phyloP scores from a whole-genome alignment of 2,797 vertebrate genomes.

The Pipistrellus kuhlii region DNA sequence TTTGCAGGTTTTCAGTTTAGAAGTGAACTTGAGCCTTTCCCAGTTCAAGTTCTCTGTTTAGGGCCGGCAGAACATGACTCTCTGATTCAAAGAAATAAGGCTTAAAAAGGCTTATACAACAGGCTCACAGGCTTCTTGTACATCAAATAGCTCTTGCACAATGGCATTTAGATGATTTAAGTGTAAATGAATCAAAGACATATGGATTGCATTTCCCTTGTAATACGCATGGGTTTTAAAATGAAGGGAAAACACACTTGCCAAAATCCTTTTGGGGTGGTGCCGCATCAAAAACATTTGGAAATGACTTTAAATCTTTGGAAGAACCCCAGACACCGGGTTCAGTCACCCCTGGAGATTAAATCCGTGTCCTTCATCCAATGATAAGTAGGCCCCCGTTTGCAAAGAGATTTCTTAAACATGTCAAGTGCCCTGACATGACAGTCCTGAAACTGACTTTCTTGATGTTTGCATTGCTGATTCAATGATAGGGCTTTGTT shows the following conservation, averaged over 20 bases:
- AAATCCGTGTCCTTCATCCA: conserved; percentile 80
- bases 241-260: conserved; percentile 84
- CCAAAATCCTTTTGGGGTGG: conserved; percentile 84
- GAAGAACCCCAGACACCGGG: conserved; percentile 81
- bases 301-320: conserved; percentile 84
- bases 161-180: conserved; percentile 86
- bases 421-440: conserved; percentile 55
- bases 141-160: conserved; percentile 86
- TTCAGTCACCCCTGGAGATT: conserved; percentile 81
- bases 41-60: conserved; percentile 85
- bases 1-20: conserved; percentile 84
- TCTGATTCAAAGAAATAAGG: conserved; percentile 85
- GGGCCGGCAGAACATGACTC: conserved; percentile 85
- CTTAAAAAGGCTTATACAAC: conserved; percentile 85
- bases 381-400: conserved; percentile 63
- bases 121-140: conserved; percentile 84
- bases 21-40: conserved; percentile 85
- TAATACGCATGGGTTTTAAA: conserved; percentile 85
- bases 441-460: conserved; percentile 61
- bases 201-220: conserved; percentile 85
- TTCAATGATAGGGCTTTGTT: conserved; percentile 68
- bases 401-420: conserved; percentile 73
- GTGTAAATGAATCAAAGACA: conserved; percentile 86
- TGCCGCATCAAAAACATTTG: conserved; percentile 84
- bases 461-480: conserved; percentile 70